phyloP scores from a whole-genome alignment of 2,888 invertebrate species.

The Cheilosia urbana region DNA sequence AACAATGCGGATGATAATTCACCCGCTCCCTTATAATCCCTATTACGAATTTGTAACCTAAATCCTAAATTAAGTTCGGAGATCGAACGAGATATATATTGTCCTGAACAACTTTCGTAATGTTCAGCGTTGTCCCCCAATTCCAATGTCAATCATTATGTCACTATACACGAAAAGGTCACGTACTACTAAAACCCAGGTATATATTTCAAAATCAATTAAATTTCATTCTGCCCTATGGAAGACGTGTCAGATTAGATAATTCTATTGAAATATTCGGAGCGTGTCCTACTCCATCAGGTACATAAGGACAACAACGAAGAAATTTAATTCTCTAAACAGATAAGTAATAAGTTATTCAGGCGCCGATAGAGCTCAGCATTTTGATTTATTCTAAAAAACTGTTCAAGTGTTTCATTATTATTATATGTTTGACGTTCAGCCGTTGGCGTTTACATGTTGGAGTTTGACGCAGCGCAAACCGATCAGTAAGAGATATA shows the following conservation, averaged over 20 bases:
- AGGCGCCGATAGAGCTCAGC: no score
- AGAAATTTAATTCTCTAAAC: neutral
- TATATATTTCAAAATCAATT: neutral
- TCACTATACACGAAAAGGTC: neutral
- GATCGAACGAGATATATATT: neutral
- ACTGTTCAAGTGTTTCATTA: no score
- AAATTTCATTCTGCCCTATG: neutral
- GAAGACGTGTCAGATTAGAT: neutral
- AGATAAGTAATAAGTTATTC: neutral
- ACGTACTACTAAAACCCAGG: neutral
- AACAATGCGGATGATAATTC: no score
- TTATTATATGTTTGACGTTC: no score
- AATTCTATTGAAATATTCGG: neutral
- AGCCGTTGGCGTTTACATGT: no score
- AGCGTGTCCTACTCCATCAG: neutral
- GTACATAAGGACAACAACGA: neutral
- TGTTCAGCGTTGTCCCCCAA: neutral
- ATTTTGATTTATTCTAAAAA: no score
- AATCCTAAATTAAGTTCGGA: neutral
- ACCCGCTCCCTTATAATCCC: no score
- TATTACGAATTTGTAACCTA: no score
- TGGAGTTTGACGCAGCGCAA: no score
- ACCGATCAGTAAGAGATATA: no score
- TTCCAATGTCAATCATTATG: neutral
- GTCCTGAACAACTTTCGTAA: neutral